Evolutionary conservation across 2,888 invertebrate species (phyloP), one percentile per base, ranked within the genome.

Genomic region (Barypeithes pellucidus): DNA sequence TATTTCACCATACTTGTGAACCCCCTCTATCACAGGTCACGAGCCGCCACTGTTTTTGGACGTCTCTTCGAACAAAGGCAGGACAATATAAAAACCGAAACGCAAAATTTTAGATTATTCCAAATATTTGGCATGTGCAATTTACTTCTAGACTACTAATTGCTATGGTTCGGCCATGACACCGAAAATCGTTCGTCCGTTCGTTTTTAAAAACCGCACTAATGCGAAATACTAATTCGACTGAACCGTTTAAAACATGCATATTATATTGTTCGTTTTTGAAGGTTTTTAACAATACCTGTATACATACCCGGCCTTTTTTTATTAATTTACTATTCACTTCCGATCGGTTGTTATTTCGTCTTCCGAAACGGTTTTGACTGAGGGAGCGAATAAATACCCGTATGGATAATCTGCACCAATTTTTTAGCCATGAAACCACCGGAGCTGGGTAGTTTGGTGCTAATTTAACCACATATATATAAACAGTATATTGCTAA

Each of bases 311-410:
- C 43, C 47, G 57, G 59, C 59, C 59, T 67, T 43, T 52, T 66
- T 66, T 43, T 61, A 61, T 43, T 61, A 61, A 61, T 61, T 66
- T 12, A 14, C 59, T 45, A 59, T 33, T 59, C 59, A 57, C 22
- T 67, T 67, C 67, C 67, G 22, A 67, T 67, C 67, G 59, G 67
- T 59, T 67, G 67, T 67, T 66, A 39, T 39, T 59, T 61, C n/a
- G 24, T 9, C 41, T 43, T 43, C 14, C 43, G 12, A 0, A 57
- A 57, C 36, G 47, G n/a, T 43, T 61, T 61, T 61, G 22, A 22
- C 60, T 29, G 4, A 9, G 7, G 29, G 29, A 29, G 5, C 5
- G 29, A 24, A 24, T 24, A 29, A 29, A 29, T n/a, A n/a, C n/a
- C n/a, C n/a, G 33, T 8, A 8, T 39, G 8, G 39, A 12, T n/a